phyloP scores from a whole-genome alignment of 2,113 vertebrate species.

The Melanostigma gelatinosum region DNA sequence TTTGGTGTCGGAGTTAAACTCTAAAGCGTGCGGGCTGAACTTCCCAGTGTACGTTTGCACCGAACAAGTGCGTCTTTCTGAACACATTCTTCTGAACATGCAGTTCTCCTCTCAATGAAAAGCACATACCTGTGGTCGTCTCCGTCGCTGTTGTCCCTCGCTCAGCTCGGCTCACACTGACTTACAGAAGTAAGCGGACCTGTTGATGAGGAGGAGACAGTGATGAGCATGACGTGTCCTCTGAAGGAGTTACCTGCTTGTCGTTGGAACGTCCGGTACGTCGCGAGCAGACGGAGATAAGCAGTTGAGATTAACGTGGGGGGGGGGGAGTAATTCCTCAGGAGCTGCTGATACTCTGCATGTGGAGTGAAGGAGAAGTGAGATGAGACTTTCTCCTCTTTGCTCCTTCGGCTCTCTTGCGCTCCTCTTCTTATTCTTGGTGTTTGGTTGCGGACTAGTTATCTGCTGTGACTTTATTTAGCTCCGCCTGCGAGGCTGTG shows the following conservation, averaged over 20 bases:
- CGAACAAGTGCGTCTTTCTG: not conserved
- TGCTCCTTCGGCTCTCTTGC: not conserved
- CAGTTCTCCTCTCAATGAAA: not conserved
- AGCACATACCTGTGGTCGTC: constrained; percentile 50
- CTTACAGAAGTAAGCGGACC: constrained; percentile 10
- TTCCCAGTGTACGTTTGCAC: not conserved
- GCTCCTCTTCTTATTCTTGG: not conserved
- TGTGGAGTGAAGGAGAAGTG: not conserved
- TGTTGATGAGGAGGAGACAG: constrained; percentile 9
- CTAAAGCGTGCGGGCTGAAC: not conserved
- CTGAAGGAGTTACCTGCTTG: constrained; percentile 7
- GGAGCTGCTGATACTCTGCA: constrained; percentile 25
- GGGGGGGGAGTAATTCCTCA: constrained; percentile 37
- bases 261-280: not conserved
- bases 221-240: not conserved
- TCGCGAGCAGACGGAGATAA: constrained; percentile 32
- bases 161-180: constrained; percentile 16
- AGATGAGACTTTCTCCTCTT: not conserved
- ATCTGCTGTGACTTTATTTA: constrained; percentile 18
- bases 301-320: constrained; percentile 36
- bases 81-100: constrained; percentile 11
- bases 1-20: not conserved
- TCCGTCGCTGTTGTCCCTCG: not conserved
- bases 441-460: not conserved
- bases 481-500: constrained; percentile 18